Base-by-base conservation (phyloP, 2,888 invertebrate species). In the Coelogynopora nodosa region DNA sequence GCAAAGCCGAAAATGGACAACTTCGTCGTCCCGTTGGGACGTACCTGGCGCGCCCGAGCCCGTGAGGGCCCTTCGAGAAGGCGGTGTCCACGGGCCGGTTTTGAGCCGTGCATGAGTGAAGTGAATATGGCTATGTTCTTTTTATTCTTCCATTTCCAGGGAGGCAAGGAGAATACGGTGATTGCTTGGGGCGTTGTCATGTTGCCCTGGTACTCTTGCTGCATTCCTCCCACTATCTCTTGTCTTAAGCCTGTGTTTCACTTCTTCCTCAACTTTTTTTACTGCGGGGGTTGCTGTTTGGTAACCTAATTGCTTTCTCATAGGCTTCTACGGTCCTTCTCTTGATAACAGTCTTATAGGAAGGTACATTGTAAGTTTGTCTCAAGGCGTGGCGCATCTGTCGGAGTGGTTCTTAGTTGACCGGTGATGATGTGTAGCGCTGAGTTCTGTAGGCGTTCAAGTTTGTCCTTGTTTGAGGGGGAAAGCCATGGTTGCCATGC, bases 401-500 rank as follows among this genome's bases (percentile, higher is more conserved):
- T 74, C 74, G 74, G 74, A 23, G 74, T 74, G 74, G 74, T 74
- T 74, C 74, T 74, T 26, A 74, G 74, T 2, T 74, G 74, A 23
- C 74, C 74, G 23, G 74, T 74, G 74, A 74, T 74, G 27, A 74
- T 74, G 74, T 2, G 74, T 74, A 74, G 74, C 74, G 23, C 23
- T 23, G 74, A 13, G 74, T 74, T 74, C 23, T 74, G 74, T 5
- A 74, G 74, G 2, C 74, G 74, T 74, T 74, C 74, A 26, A 74
- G 74, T 74, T 74, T 74, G 23, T 74, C 74, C 74, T 74, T 74
- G 74, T 74, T 74, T 74, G 74, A 74, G 23, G 74, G 49, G 18
- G 74, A 74, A 23, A 74, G 27, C 74, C 27, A 23, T 74, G 27
- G 74, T 74, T 74, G 74, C 74, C 74, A 74, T 13, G 74, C 74